These are phyloP conservation scores for Akabosia matsudoensis DNA, from an alignment of 1,140 invertebrate species.

Conservation along the genomic window DNA sequence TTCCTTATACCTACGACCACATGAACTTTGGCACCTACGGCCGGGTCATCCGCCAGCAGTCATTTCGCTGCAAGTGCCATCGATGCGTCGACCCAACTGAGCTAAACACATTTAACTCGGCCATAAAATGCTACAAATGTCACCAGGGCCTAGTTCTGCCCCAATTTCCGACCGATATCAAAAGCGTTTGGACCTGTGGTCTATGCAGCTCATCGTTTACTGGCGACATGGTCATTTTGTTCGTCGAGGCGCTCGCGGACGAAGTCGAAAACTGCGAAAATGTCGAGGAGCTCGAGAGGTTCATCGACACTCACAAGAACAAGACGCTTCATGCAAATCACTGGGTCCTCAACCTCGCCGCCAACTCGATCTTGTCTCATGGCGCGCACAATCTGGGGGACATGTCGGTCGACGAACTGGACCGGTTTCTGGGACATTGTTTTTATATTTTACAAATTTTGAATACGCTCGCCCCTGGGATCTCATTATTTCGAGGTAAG, in stretches of 20 bases:
- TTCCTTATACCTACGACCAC: slow-evolving; percentile 32
- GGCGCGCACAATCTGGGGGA: not conserved
- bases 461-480: slow-evolving; percentile 19
- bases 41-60: slow-evolving; percentile 16
- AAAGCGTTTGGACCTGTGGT: slow-evolving; percentile 23
- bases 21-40: slow-evolving; percentile 27
- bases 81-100: slow-evolving; percentile 29
- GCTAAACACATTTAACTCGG: slow-evolving; percentile 20
- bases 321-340: slow-evolving; percentile 32
- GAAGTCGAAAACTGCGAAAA: slow-evolving; percentile 27
- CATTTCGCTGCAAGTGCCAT: slow-evolving; percentile 25
- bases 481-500: slow-evolving; percentile 10
- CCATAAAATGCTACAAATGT: slow-evolving; percentile 22
- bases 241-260: slow-evolving; percentile 1
- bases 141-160: not conserved
- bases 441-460: slow-evolving; percentile 21
- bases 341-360: slow-evolving; percentile 26
- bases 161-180: not conserved
- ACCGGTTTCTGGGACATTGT: slow-evolving; percentile 20
- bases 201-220: not conserved
- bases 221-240: slow-evolving; percentile 27
- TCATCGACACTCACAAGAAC: slow-evolving; percentile 3
- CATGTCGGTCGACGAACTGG: not conserved
- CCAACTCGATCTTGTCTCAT: slow-evolving; percentile 26
- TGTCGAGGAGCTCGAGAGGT: slow-evolving; percentile 21